Evolutionary conservation across 2,113 vertebrate genomes (phyloP).

Genomic region (Colistium nudipinnis): DNA sequence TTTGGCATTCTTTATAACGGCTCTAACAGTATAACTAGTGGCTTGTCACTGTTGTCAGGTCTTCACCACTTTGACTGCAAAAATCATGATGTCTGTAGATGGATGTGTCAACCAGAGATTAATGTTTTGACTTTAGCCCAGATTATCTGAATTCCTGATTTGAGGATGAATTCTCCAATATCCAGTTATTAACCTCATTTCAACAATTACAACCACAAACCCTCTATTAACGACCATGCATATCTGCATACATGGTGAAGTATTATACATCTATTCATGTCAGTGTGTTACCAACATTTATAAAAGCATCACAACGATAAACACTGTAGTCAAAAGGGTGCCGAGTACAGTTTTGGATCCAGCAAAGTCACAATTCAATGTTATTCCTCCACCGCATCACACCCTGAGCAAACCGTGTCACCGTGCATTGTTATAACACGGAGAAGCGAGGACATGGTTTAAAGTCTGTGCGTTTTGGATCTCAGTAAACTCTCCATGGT

Average conservation of each 20-base stretch:
- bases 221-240: background rate
- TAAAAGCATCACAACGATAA: background rate
- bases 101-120: too few relatives aligned
- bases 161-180: too few relatives aligned
- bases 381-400: background rate
- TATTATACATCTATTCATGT: background rate
- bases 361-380: background rate
- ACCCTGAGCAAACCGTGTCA: too few relatives aligned
- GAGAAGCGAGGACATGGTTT: background rate
- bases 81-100: too few relatives aligned
- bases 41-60: too few relatives aligned
- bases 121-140: too few relatives aligned
- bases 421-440: too few relatives aligned
- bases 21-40: too few relatives aligned
- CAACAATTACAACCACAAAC: background rate
- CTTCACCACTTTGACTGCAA: too few relatives aligned
- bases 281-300: background rate
- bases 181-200: too few relatives aligned
- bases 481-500: background rate
- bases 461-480: background rate
- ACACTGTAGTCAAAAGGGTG: background rate
- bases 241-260: background rate
- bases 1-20: accelerated
- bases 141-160: too few relatives aligned
- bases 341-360: too few relatives aligned